These are phyloP conservation scores for Steatocranus sp. DNA, from an alignment of 2,797 vertebrate species.

Conservation along the genomic window DNA sequence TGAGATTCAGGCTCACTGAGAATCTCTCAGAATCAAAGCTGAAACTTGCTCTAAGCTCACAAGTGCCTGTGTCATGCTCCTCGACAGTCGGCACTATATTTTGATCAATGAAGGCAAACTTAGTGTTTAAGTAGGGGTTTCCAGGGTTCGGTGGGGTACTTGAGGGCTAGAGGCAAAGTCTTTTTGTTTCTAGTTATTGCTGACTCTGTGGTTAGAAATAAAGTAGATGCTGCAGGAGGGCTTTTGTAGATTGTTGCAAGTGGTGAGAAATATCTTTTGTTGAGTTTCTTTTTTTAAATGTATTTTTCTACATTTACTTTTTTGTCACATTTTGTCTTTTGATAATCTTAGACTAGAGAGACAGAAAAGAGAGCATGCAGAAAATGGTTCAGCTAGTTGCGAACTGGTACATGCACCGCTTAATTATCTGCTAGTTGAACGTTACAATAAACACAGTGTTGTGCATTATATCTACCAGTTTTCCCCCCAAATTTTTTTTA, in stretches of 20 bases:
- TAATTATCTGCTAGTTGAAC: not conserved
- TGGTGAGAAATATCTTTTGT: not conserved
- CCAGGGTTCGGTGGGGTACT: conserved; percentile 39
- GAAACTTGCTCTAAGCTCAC: conserved; percentile 53
- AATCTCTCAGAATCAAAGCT: conserved; percentile 57
- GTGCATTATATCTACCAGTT: not conserved
- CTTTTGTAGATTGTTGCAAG: not conserved
- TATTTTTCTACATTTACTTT: not conserved
- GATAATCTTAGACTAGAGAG: not conserved
- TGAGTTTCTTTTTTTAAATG: not conserved
- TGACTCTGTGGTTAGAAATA: conserved; percentile 44
- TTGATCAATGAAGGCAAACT: conserved; percentile 70
- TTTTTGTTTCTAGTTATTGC: conserved; percentile 53
- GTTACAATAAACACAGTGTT: not conserved
- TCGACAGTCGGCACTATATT: conserved; percentile 25
- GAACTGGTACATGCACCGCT: not conserved
- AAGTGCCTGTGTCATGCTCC: conserved; percentile 42
- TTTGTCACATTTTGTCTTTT: not conserved
- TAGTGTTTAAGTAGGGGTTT: conserved; percentile 70
- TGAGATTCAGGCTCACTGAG: not conserved
- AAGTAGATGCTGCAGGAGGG: conserved; percentile 36
- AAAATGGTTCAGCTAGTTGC: not conserved
- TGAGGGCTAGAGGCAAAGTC: conserved; percentile 49
- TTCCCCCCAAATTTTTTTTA: not conserved
- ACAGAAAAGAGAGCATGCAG: not conserved